These are phyloP conservation scores for Drosophila neotestacea DNA, from an alignment of 2,888 invertebrate species.

Conservation along the genomic window DNA sequence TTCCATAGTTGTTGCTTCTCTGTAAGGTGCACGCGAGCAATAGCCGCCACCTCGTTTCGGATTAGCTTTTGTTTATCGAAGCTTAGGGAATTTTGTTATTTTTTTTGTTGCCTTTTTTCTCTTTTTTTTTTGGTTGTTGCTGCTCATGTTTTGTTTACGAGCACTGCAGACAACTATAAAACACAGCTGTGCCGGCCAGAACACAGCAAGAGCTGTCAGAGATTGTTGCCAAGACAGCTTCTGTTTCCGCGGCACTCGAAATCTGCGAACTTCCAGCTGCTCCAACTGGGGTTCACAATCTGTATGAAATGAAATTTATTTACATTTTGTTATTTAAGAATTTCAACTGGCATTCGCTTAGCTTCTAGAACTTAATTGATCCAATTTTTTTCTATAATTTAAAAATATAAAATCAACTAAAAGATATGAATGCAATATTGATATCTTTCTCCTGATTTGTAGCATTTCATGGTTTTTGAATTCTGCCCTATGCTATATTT, in stretches of 20 bases:
- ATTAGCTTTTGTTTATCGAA: conserved; percentile 59
- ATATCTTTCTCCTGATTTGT: background rate
- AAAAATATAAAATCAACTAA: background rate
- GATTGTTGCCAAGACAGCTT: conserved; percentile 30
- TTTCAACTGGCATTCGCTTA: conserved; percentile 7
- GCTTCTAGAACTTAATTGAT: background rate
- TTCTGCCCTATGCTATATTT: too few species aligned
- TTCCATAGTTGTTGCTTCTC: background rate
- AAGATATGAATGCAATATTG: background rate
- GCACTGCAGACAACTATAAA: conserved; percentile 59
- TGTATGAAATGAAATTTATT: conserved; percentile 11
- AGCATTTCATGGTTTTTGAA: too few species aligned
- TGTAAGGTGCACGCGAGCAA: conserved; percentile 30
- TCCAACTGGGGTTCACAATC: background rate
- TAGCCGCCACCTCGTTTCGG: conserved; percentile 38
- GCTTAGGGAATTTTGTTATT: conserved; percentile 35
- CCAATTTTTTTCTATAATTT: background rate
- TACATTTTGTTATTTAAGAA: background rate
- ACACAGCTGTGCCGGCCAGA: conserved; percentile 41
- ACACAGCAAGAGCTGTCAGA: conserved; percentile 9
- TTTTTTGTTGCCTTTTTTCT: too few species aligned
- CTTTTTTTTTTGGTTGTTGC: conserved; percentile 13
- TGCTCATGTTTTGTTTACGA: conserved; percentile 50
- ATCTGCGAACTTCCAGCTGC: background rate
- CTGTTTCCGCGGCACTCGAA: conserved; percentile 2